Evolutionary conservation across 2,113 vertebrate species (phyloP).

Genomic region (Ceyx margarethae): DNA sequence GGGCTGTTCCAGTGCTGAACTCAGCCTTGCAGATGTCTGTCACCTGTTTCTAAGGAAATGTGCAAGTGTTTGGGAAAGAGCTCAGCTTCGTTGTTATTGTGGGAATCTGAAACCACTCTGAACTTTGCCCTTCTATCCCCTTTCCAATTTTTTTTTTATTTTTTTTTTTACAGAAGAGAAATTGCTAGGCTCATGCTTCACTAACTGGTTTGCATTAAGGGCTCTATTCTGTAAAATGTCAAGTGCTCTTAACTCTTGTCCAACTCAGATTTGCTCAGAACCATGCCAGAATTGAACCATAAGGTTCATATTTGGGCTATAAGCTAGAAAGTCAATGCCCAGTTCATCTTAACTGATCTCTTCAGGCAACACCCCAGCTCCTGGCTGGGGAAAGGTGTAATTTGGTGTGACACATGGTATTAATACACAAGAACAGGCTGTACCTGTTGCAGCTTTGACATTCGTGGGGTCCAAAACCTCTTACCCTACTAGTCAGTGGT

Average conservation of each 20-base stretch:
- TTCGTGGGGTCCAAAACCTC: background rate
- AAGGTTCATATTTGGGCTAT: background rate
- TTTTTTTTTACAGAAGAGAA: background rate
- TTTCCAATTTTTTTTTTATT: constrained; percentile 27
- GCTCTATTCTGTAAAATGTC: constrained; percentile 17
- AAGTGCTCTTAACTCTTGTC: background rate
- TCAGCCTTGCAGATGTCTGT: constrained; percentile 64
- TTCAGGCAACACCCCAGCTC: constrained; percentile 1
- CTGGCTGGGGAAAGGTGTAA: constrained; percentile 17
- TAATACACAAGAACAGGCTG: background rate
- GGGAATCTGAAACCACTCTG: constrained; percentile 61
- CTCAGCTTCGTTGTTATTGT: constrained; percentile 47
- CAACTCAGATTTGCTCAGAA: constrained; percentile 4
- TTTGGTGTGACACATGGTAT: constrained; percentile 28
- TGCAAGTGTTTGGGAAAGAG: constrained; percentile 61
- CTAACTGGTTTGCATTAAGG: constrained; percentile 41
- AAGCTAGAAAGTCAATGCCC: constrained; percentile 10
- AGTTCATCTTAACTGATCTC: constrained; percentile 29
- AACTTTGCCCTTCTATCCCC: constrained; percentile 46
- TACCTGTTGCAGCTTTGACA: constrained; percentile 32
- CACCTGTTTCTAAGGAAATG: constrained; percentile 70
- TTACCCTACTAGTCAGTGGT: background rate
- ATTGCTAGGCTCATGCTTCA: constrained; percentile 1
- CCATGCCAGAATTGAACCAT: background rate
- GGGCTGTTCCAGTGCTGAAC: constrained; percentile 31